phyloP scores from a whole-genome alignment of 2,797 vertebrate species.

The Phataginus tricuspis region DNA sequence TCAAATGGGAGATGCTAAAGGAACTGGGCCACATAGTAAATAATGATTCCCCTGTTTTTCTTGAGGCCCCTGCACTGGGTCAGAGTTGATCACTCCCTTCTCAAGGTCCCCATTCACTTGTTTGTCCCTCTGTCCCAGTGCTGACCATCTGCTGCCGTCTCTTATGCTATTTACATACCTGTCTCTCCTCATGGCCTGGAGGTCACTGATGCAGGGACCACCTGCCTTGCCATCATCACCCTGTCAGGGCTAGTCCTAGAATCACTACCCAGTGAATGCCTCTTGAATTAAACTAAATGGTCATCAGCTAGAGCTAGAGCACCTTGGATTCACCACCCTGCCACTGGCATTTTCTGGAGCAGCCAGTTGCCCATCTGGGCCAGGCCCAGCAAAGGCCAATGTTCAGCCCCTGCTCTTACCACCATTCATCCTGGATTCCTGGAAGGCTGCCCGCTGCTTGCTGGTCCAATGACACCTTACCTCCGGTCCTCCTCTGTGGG shows the following conservation, averaged over 20 bases:
- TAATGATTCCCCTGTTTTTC: background rate
- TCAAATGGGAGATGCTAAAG: background rate
- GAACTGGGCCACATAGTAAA: background rate
- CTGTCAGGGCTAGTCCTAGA: background rate
- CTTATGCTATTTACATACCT: background rate
- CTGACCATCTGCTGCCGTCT: background rate
- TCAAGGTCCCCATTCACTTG: background rate
- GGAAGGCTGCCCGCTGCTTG: background rate
- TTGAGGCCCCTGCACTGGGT: rapidly evolving
- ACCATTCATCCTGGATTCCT: background rate
- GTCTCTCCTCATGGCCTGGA: background rate
- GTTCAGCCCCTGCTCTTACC: background rate
- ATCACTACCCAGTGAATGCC: background rate
- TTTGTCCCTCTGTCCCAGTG: background rate
- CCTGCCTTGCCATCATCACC: background rate
- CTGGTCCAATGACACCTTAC: background rate
- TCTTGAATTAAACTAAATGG: background rate
- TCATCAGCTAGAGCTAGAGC: background rate
- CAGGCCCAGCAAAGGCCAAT: background rate
- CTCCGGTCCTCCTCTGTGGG: background rate
- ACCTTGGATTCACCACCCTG: background rate
- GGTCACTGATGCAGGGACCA: background rate
- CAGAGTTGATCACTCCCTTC: background rate
- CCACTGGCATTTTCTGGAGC: background rate
- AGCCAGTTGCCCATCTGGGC: background rate